Evolutionary conservation across 2,797 vertebrate species (phyloP), one percentile per base, ranked within the genome.

Genomic region (Myotis pilosus): DNA sequence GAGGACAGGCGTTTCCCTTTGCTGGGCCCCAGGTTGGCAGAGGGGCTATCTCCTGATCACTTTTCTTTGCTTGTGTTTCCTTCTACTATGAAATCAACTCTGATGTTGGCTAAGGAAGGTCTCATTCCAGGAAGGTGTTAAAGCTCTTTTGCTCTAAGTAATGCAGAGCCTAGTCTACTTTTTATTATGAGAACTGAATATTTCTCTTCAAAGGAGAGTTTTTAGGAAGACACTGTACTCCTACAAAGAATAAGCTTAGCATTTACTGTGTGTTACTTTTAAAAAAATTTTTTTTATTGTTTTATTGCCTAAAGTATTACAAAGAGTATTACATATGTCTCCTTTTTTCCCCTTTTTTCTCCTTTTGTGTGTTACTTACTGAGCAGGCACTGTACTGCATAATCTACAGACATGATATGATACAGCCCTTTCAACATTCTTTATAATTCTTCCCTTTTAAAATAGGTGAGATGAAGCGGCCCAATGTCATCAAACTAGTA

Each of bases 371-470:
- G 38, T 38, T 84, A 78, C 53, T 68, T 68, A 47, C 22, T 69
- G 19, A 88, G 47, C 33, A 92, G 69, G 38, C 30, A 38, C 44
- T 62, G 22, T n/a, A 38, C 9, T 74, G 19, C 62, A 6, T 28
- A 92, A 69, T 53, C 85, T 60, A 53, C 3, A 85, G 28, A 47
- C 4, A n/a, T 12, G 10, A 41, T 68, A 10, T 41, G 86, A 80
- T 44, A 36, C 23, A 47, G 66, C 13, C 11, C 38, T 78, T 85
- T 89, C 38, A 86, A 25, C 8, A 66, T 49, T 36, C 33, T 30
- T 91, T 96, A 68, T 23, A 74, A 90, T 69, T 38, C 41, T 83
- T 92, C 12, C 38, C 22, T 78, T 96, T 86, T 92, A 17, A 87
- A 81, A 72, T 16, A 8, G 8, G 28, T 60, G 38, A 94, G 62